Evolutionary conservation across 2,888 invertebrate species (phyloP), one percentile per base, ranked within the genome.

Genomic region (Abscondita cerata): DNA sequence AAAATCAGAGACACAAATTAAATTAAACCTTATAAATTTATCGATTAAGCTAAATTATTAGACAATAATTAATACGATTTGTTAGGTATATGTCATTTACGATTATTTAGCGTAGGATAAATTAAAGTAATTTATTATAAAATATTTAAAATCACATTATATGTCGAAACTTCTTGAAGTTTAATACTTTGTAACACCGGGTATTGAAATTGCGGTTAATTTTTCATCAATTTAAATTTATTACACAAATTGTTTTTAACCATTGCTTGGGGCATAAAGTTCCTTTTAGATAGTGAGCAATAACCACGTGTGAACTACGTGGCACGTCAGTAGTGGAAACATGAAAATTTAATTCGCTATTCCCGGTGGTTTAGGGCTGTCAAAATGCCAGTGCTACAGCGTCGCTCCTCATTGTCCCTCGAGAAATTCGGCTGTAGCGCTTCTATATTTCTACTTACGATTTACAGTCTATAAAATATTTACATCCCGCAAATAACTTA

Each of bases 381-480:
- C 69, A 69, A 69, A 69, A 64, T 63, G 66, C 59, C 55, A 58
- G 62, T 62, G 51, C 55, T 56, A 63, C 47, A 57, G 64, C 67
- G 69, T 69, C 66, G 67, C 65, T 69, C 67, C 61, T 64, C 67
- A 62, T 52, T 55, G 62, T 69, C 69, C 69, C 66, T 51, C 50
- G 69, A 68, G 69, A 68, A 69, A 69, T 68, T 67, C 64, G 56
- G 20, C 51, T 59, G 61, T 56, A 63, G 64, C 64, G 55, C 64
- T 61, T 62, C 59, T 46, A 58, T 61, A 62, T 64, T 64, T 64
- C 60, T 64, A 60, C 60, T 56, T 60, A 52, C 68, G 69, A 68
- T 68, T 69, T 68, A 69, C 65, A 57, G 68, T 67, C 66, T 65
- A 68, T 68, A 66, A 69, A 68, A 65, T 69, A 69, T 69, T 69